A percentile compares a stretch with the other conserved stretches of the same genome.
phyloP scores from a whole-genome alignment of 1,140 invertebrate species.

The Caenorhabditis briggsae region DNA sequence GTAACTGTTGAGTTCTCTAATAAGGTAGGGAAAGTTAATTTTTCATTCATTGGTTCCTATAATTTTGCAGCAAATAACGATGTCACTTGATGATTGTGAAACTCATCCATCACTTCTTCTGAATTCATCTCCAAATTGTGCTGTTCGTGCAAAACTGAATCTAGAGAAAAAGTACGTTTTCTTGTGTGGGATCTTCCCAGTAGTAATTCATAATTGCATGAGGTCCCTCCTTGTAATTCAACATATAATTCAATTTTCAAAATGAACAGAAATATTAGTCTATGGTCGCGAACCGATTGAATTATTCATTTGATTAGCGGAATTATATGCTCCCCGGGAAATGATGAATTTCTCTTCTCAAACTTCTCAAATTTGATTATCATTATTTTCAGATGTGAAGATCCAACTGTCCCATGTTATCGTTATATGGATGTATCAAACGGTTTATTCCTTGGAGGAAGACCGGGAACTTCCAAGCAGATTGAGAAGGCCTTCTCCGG shows the following conservation, averaged over 20 bases:
- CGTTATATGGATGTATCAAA: conserved; percentile 94
- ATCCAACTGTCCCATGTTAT: conserved; percentile 91
- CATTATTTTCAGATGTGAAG: conserved; percentile 83
- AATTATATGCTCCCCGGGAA: conserved; percentile 80
- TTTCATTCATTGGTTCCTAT: neutral
- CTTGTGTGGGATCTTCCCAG: neutral
- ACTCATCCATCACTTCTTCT: conserved; percentile 83
- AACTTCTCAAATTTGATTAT: neutral
- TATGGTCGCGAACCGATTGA: conserved; percentile 16
- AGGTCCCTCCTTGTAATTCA: neutral
- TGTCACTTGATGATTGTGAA: conserved; percentile 92
- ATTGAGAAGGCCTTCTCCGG: conserved; percentile 65
- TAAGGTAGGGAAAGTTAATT: conserved; percentile 80
- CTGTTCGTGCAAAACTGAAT: conserved; percentile 83
- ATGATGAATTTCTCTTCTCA: conserved; percentile 60
- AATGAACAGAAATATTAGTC: neutral
- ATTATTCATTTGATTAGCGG: conserved; percentile 47
- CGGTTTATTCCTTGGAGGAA: conserved; percentile 91
- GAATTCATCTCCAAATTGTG: conserved; percentile 83
- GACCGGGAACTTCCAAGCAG: conserved; percentile 81
- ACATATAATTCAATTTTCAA: conserved; percentile 52
- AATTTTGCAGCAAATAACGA: conserved; percentile 83
- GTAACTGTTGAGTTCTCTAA: conserved; percentile 90
- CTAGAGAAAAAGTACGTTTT: conserved; percentile 80
- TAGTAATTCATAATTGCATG: conserved; percentile 46